Evolutionary conservation across 2,797 vertebrate species (phyloP).

Genomic region (Muscicapa comitata): DNA sequence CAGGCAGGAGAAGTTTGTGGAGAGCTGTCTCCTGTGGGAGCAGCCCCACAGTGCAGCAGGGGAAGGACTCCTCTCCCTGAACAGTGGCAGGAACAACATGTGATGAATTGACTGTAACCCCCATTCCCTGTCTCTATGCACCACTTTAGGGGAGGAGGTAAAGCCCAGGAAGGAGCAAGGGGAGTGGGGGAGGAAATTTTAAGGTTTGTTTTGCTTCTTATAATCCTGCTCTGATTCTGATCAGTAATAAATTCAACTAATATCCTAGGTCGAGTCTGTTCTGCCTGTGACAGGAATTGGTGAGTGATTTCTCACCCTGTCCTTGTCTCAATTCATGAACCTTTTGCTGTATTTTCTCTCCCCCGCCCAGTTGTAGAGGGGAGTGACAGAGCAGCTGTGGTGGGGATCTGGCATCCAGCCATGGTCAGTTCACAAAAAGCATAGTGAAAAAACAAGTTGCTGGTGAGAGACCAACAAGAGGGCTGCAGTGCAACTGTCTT

Average conservation of each 20-base stretch:
- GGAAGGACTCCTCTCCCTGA: background rate
- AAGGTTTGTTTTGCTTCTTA: background rate
- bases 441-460: background rate
- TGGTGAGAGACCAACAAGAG: background rate
- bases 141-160: background rate
- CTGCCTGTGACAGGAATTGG: background rate
- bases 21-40: background rate
- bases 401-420: background rate
- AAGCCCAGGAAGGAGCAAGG: background rate
- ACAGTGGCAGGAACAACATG: background rate
- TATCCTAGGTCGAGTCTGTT: fast-evolving
- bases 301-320: background rate
- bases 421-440: background rate
- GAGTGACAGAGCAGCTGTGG: background rate
- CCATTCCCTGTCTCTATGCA: background rate
- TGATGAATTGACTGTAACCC: background rate
- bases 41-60: background rate
- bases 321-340: background rate
- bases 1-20: background rate
- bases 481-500: background rate
- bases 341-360: background rate
- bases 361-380: fast-evolving
- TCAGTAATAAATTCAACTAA: background rate
- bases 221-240: background rate
- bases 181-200: too few species aligned